These are phyloP conservation scores for Ptilonorhynchus violaceus DNA, from an alignment of 2,113 vertebrate genomes.

Conservation along the genomic window DNA sequence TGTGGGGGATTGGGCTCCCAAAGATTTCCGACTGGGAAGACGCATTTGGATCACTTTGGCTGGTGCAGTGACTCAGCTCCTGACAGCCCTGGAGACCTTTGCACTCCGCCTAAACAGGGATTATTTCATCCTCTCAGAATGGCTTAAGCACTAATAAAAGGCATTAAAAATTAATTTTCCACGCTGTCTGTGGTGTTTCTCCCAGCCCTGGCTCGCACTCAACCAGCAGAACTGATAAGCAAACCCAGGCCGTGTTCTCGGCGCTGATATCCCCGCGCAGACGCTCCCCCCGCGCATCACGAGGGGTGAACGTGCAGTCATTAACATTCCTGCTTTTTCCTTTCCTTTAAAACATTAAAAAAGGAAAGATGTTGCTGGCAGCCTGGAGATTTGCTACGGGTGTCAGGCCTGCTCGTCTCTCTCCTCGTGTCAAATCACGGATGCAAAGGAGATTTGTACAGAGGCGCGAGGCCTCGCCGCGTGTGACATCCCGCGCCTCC, in stretches of 20 bases:
- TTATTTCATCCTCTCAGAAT: conserved; percentile 59
- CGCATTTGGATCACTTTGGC: not conserved
- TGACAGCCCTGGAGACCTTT: conserved; percentile 28
- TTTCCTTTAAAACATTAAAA: not conserved
- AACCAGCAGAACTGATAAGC: conserved; percentile 69
- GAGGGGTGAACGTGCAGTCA: not conserved
- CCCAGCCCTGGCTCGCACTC: conserved; percentile 16
- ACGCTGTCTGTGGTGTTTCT: conserved; percentile 57
- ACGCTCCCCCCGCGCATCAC: not conserved
- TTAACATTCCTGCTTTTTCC: not conserved
- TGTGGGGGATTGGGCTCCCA: not conserved
- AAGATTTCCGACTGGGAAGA: not conserved
- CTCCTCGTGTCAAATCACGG: not conserved
- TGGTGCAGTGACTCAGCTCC: not conserved
- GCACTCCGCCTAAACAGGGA: conserved; percentile 21
- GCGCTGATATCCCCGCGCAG: not conserved
- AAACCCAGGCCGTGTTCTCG: conserved; percentile 5
- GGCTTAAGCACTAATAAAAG: conserved; percentile 61
- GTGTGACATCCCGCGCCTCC: not conserved
- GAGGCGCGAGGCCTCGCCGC: rapidly evolving
- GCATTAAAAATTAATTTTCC: conserved; percentile 73
- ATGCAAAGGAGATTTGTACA: not conserved
- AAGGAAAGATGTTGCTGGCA: not conserved
- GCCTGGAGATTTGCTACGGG: not conserved
- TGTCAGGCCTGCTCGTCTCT: not conserved